phyloP scores from a whole-genome alignment of 1,140 invertebrate genomes.

The Papilio dardanus region DNA sequence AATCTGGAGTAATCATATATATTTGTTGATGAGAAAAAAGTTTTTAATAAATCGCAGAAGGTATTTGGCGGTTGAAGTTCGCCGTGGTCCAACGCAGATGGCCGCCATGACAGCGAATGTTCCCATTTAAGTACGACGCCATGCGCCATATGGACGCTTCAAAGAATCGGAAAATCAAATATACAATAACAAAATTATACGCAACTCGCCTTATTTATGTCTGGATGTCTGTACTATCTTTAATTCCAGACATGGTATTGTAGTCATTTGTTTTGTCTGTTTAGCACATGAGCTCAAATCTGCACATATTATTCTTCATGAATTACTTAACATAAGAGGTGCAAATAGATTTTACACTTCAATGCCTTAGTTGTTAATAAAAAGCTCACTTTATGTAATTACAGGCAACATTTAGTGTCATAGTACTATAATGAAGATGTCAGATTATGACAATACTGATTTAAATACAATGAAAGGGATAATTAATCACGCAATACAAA shows the following conservation, averaged over 20 bases:
- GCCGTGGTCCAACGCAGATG: slow-evolving; percentile 35
- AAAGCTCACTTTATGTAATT: slow-evolving; percentile 10
- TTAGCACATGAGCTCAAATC: too few relatives aligned
- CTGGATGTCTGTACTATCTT: slow-evolving; percentile 1
- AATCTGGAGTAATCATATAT: neutral
- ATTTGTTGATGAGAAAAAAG: neutral
- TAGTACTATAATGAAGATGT: neutral
- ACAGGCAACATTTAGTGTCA: neutral
- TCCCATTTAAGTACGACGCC: slow-evolving; percentile 43
- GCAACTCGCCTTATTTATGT: slow-evolving; percentile 11
- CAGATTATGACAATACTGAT: slow-evolving; percentile 7
- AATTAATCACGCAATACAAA: slow-evolving; percentile 12
- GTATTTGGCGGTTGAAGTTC: slow-evolving; percentile 29
- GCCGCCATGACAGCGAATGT: slow-evolving; percentile 43
- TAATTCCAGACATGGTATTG: neutral
- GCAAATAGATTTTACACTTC: neutral
- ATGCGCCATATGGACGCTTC: slow-evolving; percentile 36
- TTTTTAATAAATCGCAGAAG: slow-evolving; percentile 24
- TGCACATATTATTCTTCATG: too few relatives aligned
- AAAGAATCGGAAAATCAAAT: slow-evolving; percentile 44
- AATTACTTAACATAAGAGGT: neutral
- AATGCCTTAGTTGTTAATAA: neutral
- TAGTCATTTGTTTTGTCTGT: neutral
- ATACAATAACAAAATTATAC: slow-evolving; percentile 42
- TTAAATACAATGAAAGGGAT: slow-evolving; percentile 20